Evolutionary conservation across 1,140 invertebrate species (phyloP).

Genomic region (Heliothis subflexa): DNA sequence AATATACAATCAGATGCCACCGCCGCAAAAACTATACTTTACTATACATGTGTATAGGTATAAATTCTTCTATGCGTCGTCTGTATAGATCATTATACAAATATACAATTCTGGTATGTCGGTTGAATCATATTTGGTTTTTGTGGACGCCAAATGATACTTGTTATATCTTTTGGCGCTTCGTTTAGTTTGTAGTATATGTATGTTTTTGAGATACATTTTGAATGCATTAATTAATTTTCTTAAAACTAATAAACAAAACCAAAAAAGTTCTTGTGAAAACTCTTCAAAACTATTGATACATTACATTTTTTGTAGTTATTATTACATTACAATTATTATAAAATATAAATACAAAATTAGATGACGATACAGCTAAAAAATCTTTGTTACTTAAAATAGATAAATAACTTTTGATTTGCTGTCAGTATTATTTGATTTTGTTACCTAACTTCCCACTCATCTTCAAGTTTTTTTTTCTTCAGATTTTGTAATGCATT

Average conservation of each 20-base stretch:
- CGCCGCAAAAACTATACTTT: slow-evolving; percentile 42
- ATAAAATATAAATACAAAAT: no score
- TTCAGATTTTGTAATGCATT: no score
- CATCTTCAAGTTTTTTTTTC: no score
- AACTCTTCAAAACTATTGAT: no score
- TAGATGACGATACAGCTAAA: no score
- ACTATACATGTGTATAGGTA: slow-evolving; percentile 47
- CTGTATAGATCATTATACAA: slow-evolving; percentile 55
- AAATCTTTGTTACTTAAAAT: no score
- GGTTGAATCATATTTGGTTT: slow-evolving; percentile 61
- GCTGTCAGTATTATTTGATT: no score
- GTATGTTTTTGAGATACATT: slow-evolving; percentile 33
- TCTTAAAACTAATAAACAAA: no score
- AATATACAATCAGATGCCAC: slow-evolving; percentile 36
- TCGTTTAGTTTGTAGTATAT: slow-evolving; percentile 43
- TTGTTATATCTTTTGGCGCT: slow-evolving; percentile 55
- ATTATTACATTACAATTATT: no score
- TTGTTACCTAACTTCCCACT: no score
- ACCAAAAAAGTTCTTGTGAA: no score
- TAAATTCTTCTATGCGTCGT: slow-evolving; percentile 57
- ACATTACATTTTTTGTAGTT: not conserved
- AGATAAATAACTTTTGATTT: no score
- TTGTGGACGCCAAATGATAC: slow-evolving; percentile 53
- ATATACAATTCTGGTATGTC: slow-evolving; percentile 64
- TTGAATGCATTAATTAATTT: not conserved